Base-by-base conservation (phyloP, 2,113 vertebrate species). In the Lophotis ruficrista region DNA sequence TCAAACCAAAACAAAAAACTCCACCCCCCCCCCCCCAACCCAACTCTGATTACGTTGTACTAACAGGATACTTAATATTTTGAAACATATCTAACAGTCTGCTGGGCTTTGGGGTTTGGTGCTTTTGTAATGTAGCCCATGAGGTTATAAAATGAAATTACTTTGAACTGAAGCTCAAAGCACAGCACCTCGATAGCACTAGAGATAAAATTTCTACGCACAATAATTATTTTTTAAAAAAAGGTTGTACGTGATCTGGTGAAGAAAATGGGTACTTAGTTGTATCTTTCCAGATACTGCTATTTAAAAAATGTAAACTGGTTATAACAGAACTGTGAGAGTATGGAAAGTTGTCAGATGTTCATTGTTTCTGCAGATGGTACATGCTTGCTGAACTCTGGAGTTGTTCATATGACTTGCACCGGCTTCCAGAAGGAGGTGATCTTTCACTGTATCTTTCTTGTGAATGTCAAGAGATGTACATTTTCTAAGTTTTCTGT, bases 371-470 rank as follows among this genome's bases (percentile, higher is more conserved):
- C 97, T 97, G 54, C 96, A 99, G 99, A 99, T 98, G 98, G 98
- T 48, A 99, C 98, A 23, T 99, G 99, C 94, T 98, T 99, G 94
- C 97, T 99, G 90, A 98, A 94, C 95, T 98, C 98, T 33, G 99
- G 99, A 97, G 95, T 99, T 71, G 96, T 99, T 95, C 99, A 99
- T 89, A 56, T 99, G 89, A 99, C 99, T 87, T 99, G 99, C 94
- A 98, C 98, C 48, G 99, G 99, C n/a, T 98, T 99, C 98, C 99
- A 99, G 96, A 99, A 99, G 89, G 98, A 99, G 99, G 99, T 98
- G 96, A 95, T 97, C 92, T 81, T 86, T 91, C 50, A 60, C 23
- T 66, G 3, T 58, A 4, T 76, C 50, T 83, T 18, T 58, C 4
- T 35, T 41, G 64, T 70, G 47, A 47, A n/a, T 61, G n/a, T 75